Evolutionary conservation across 2,888 invertebrate genomes (phyloP).

Genomic region (Cephonodes hylas): DNA sequence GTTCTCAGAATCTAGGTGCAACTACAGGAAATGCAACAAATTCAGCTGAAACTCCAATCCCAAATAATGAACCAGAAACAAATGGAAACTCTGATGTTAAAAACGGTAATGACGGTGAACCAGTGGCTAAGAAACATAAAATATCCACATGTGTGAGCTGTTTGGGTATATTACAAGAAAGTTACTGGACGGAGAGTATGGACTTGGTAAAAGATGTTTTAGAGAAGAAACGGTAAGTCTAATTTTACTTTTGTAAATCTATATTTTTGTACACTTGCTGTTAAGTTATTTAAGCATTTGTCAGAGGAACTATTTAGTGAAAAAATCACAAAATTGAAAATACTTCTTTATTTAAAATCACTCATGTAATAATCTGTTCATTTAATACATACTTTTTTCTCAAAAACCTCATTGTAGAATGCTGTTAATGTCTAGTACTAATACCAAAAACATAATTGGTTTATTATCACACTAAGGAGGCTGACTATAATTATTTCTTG

Average conservation of each 20-base stretch:
- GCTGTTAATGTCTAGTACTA: too few relatives aligned
- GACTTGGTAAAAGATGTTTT: constrained; percentile 77
- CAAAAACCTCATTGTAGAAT: too few relatives aligned
- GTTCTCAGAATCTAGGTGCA: too few relatives aligned
- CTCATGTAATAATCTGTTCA: too few relatives aligned
- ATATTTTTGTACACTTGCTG: background rate
- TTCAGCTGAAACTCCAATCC: background rate
- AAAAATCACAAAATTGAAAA: too few relatives aligned
- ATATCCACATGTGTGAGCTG: constrained; percentile 85
- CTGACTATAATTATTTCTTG: too few relatives aligned
- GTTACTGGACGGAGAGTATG: constrained; percentile 77
- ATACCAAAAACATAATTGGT: too few relatives aligned
- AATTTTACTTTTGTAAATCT: background rate
- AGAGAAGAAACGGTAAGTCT: constrained; percentile 69
- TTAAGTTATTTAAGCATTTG: too few relatives aligned
- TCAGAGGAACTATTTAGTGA: too few relatives aligned
- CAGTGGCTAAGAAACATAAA: constrained; percentile 60
- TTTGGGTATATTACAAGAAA: constrained; percentile 85
- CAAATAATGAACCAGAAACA: background rate
- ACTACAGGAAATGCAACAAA: background rate
- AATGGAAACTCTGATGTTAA: constrained; percentile 11
- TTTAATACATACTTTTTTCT: too few relatives aligned
- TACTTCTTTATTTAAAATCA: too few relatives aligned
- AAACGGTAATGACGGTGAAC: constrained; percentile 22
- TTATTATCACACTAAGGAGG: too few relatives aligned